These are phyloP conservation scores for Drosophila monieri DNA, from an alignment of 2,888 invertebrate genomes.

Conservation along the genomic window DNA sequence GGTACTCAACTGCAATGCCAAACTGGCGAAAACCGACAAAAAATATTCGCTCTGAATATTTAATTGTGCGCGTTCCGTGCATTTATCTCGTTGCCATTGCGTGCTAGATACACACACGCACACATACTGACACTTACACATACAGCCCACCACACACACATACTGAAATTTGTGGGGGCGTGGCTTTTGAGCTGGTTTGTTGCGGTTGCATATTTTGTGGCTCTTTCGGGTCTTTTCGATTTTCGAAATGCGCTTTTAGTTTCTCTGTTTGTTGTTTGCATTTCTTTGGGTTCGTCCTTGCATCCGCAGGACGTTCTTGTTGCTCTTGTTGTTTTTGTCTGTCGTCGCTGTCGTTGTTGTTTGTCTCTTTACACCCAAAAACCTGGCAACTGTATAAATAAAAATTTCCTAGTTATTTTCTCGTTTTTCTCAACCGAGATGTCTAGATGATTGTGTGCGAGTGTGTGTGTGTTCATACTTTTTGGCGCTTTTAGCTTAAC, in stretches of 20 bases:
- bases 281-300: slow-evolving; percentile 51
- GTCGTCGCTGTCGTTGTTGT: slow-evolving; percentile 15
- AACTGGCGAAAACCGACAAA: slow-evolving; percentile 44
- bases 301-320: slow-evolving; percentile 20
- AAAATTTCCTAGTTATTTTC: slow-evolving; percentile 41
- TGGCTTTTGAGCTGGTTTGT: slow-evolving; percentile 51
- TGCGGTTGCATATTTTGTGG: slow-evolving; percentile 68
- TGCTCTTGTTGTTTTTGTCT: slow-evolving; percentile 24
- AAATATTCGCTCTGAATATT: slow-evolving; percentile 74
- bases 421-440: slow-evolving; percentile 15
- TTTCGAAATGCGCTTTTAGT: slow-evolving; percentile 70
- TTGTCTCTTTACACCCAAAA: slow-evolving; percentile 33
- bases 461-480: slow-evolving; percentile 37
- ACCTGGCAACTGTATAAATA: slow-evolving; percentile 53
- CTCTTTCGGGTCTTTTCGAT: slow-evolving; percentile 62
- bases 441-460: slow-evolving; percentile 13
- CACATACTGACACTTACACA: neutral
- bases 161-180: slow-evolving; percentile 11
- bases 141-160: neutral
- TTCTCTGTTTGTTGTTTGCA: slow-evolving; percentile 53
- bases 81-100: slow-evolving; percentile 46
- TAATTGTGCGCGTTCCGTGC: slow-evolving; percentile 66
- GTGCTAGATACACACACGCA: slow-evolving; percentile 9
- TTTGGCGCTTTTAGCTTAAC: slow-evolving; percentile 53
- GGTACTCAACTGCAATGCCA: slow-evolving; percentile 36